phyloP scores from a whole-genome alignment of 2,113 vertebrate genomes.

The Antennarius striatus region DNA sequence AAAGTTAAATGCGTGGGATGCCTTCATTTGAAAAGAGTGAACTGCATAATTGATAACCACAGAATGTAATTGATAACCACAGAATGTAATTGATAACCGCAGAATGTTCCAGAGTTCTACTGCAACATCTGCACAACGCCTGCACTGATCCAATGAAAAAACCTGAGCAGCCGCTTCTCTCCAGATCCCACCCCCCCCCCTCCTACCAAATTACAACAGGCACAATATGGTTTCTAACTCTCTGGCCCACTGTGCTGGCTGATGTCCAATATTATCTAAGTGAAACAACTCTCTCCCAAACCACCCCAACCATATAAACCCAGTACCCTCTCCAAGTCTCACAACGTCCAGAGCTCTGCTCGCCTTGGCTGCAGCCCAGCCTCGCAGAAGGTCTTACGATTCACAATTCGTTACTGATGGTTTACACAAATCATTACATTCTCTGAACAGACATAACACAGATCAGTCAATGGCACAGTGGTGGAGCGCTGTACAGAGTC shows the following conservation, averaged over 20 bases:
- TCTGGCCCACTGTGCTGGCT: conserved; percentile 53
- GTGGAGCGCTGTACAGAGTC: conserved; percentile 37
- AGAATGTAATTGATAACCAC: conserved; percentile 81
- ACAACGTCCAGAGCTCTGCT: conserved; percentile 26
- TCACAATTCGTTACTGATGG: conserved; percentile 54
- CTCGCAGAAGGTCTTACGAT: conserved; percentile 23
- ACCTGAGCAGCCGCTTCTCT: conserved; percentile 19
- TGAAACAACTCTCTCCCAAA: conserved; percentile 45
- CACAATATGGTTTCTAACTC: conserved; percentile 38
- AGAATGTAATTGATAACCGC: conserved; percentile 84
- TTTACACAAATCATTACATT: conserved; percentile 59
- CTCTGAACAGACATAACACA: conserved; percentile 66
- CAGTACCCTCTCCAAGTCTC: conserved; percentile 43
- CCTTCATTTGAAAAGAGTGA: conserved; percentile 69
- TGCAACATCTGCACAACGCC: conserved; percentile 81
- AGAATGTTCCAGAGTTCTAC: conserved; percentile 81
- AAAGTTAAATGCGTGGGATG: conserved; percentile 64
- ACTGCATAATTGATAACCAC: conserved; percentile 79
- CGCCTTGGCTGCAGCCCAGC: conserved; percentile 41
- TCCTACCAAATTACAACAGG: conserved; percentile 13
- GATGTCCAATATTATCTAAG: conserved; percentile 47
- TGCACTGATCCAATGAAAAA: conserved; percentile 45
- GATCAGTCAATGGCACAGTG: conserved; percentile 45
- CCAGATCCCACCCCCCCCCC: conserved; percentile 7
- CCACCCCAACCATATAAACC: conserved; percentile 50